phyloP scores from a whole-genome alignment of 2,888 invertebrate species.

The Epinotia ramella region DNA sequence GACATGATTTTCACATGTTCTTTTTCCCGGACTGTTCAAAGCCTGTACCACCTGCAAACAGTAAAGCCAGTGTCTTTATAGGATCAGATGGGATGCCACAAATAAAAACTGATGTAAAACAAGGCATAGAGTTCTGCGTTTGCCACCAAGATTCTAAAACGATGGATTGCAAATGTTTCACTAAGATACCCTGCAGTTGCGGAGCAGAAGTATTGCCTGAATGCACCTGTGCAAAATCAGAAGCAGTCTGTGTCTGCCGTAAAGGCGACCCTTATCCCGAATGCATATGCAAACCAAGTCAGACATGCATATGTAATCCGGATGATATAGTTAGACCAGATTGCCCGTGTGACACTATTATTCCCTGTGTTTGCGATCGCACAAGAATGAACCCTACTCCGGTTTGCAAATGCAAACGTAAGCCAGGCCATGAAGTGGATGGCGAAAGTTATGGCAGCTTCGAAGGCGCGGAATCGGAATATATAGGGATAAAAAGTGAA shows the following conservation, averaged over 20 bases:
- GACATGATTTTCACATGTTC: constrained; percentile 74
- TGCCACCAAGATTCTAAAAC: constrained; percentile 61
- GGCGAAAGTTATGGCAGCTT: constrained; percentile 29
- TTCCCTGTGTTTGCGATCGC: constrained; percentile 71
- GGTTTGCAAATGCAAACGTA: constrained; percentile 67
- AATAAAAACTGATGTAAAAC: constrained; percentile 61
- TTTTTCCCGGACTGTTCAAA: constrained; percentile 78
- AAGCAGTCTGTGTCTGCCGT: constrained; percentile 70
- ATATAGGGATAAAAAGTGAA: constrained; percentile 41
- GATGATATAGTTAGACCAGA: constrained; percentile 60
- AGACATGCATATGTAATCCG: constrained; percentile 69
- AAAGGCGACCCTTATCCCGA: constrained; percentile 58
- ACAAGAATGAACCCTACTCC: constrained; percentile 64
- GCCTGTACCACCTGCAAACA: constrained; percentile 57
- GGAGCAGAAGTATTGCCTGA: constrained; percentile 63
- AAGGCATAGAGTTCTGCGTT: constrained; percentile 57
- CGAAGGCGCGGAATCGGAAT: constrained; percentile 47
- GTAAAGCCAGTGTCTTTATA: constrained; percentile 67
- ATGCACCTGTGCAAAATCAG: constrained; percentile 65
- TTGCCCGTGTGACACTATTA: constrained; percentile 69
- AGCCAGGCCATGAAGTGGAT: constrained; percentile 52
- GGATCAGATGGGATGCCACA: constrained; percentile 70
- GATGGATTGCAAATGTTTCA: constrained; percentile 67
- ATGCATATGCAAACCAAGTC: constrained; percentile 65
- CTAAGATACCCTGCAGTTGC: constrained; percentile 71